These are phyloP conservation scores for Pseudococcus jackbeardsleyi DNA, from an alignment of 2,888 invertebrate genomes.

Conservation along the genomic window DNA sequence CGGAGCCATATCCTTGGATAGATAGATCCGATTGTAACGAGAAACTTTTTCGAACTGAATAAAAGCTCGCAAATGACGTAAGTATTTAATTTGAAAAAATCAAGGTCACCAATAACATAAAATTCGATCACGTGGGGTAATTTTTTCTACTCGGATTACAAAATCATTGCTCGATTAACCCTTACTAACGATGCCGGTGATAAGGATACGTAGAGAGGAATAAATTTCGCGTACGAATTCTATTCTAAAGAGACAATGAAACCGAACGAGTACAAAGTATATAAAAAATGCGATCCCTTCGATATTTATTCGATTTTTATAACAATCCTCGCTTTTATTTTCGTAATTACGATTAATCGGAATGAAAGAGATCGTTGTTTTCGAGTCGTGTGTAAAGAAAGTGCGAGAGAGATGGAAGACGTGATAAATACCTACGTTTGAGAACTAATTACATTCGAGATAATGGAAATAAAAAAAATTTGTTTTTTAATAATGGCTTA, in stretches of 20 bases:
- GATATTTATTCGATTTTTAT: not conserved
- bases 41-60: constrained; percentile 15
- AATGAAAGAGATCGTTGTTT: constrained; percentile 29
- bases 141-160: not conserved
- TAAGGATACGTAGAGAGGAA: not conserved
- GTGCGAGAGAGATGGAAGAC: not conserved
- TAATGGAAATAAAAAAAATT: constrained; percentile 22
- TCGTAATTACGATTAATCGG: not conserved
- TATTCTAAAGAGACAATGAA: not conserved
- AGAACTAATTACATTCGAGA: constrained; percentile 21
- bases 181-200: not conserved
- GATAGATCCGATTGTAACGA: constrained; percentile 5
- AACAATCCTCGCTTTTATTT: constrained; percentile 8
- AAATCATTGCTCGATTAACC: not conserved
- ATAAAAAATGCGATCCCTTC: not conserved
- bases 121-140: constrained; percentile 50
- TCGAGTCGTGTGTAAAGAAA: not conserved
- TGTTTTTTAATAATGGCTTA: constrained; percentile 27
- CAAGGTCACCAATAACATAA: constrained; percentile 12
- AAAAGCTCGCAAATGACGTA: not conserved
- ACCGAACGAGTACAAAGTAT: constrained; percentile 13
- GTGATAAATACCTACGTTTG: constrained; percentile 27
- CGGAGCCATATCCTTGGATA: constrained; percentile 49
- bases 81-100: constrained; percentile 44
- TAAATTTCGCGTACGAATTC: constrained; percentile 3